These are phyloP conservation scores for Sebastes hopkinsi DNA, from an alignment of 2,797 vertebrate genomes.

Conservation along the genomic window DNA sequence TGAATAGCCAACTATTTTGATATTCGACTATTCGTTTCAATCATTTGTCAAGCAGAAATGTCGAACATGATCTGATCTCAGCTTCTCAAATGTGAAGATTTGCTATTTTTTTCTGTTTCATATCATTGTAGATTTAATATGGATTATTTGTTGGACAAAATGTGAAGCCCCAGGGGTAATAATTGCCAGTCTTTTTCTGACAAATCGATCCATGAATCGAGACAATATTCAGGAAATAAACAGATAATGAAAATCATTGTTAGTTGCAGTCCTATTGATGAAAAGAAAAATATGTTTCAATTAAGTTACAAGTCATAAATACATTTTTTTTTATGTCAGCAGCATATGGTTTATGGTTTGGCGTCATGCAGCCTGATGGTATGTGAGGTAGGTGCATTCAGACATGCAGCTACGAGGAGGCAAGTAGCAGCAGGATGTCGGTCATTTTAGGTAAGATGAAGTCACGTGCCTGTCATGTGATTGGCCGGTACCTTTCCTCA, in stretches of 20 bases:
- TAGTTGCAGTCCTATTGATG: neutral
- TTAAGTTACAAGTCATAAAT: neutral
- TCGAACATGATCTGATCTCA: neutral
- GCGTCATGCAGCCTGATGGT: too few species aligned
- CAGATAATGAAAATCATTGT: neutral
- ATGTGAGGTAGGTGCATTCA: neutral
- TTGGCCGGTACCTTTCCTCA: constrained; percentile 10
- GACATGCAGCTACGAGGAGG: constrained; percentile 7
- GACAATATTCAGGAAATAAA: neutral
- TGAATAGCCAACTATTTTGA: neutral
- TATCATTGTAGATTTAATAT: neutral
- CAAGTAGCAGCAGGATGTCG: constrained; percentile 19
- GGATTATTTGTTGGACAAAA: neutral
- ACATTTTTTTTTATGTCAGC: too few species aligned
- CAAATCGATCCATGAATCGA: neutral
- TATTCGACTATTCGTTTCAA: neutral
- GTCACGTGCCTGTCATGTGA: constrained; percentile 1
- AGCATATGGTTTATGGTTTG: too few species aligned
- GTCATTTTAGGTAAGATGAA: constrained; percentile 6
- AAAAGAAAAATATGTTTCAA: neutral
- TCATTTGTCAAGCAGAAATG: neutral
- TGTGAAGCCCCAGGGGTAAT: neutral
- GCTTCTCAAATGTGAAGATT: neutral
- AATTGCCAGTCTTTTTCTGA: neutral
- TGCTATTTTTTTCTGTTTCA: neutral